Base-by-base conservation (phyloP, 2,888 invertebrate species). In the Erpobdella octoculata region DNA sequence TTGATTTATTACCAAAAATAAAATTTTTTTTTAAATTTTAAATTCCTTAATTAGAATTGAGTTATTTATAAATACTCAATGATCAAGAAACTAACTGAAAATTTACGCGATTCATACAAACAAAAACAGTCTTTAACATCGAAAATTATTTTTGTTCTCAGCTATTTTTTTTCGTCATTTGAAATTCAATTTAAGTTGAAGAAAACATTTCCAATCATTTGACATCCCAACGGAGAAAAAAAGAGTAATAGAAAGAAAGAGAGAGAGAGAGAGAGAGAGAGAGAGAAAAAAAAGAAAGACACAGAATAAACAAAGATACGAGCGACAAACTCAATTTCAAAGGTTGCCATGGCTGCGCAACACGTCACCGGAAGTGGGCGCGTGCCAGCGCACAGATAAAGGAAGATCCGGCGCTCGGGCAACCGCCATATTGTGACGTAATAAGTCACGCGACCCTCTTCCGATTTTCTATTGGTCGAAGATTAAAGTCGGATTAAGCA, bases 261-360 rank as follows among this genome's bases (percentile, higher is more conserved):
- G 25, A 53, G 9, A 53, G 28, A 8, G 21, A 25, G 53, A 53
- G 8, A 53, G 53, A 53, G 53, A 53, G n/a, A n/a, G n/a, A n/a
- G n/a, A n/a, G n/a, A n/a, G n/a, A n/a, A n/a, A n/a, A n/a, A n/a
- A n/a, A n/a, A n/a, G n/a, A n/a, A n/a, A n/a, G n/a, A n/a, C n/a
- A n/a, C n/a, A n/a, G n/a, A n/a, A n/a, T n/a, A n/a, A n/a, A n/a
- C n/a, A n/a, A n/a, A n/a, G n/a, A n/a, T n/a, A n/a, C n/a, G n/a
- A n/a, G n/a, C n/a, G 53, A 53, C 53, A 53, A n/a, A 53, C 53
- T 53, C 28, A 53, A 53, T 53, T 53, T 53, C 53, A 53, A 28
- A 53, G 53, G 53, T 53, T 53, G 53, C 53, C 53, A 5, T 53
- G 53, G 53, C 15, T 21, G 28, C 53, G 53, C 53, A 53, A 53